These are phyloP conservation scores for Cremastinae sp. DNA, from an alignment of 2,888 invertebrate species.

Conservation along the genomic window DNA sequence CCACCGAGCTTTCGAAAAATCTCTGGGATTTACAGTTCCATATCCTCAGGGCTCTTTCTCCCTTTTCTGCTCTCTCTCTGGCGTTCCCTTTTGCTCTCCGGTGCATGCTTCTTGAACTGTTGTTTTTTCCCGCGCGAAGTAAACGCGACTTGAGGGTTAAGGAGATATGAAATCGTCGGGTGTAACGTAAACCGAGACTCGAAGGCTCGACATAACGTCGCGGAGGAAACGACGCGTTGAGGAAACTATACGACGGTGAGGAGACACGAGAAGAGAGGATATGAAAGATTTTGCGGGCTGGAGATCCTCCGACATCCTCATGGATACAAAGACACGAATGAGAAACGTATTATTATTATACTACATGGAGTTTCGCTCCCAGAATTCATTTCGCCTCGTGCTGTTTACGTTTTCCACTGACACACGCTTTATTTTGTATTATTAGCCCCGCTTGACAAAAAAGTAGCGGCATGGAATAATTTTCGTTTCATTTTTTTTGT, in stretches of 20 bases:
- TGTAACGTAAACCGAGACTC: conserved; percentile 30
- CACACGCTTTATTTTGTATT: not conserved
- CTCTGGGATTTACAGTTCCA: conserved; percentile 56
- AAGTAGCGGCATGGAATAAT: not conserved
- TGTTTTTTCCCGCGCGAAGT: conserved; percentile 19
- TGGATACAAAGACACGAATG: conserved; percentile 1
- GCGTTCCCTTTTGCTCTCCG: too few species aligned
- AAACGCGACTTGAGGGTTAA: conserved; percentile 42
- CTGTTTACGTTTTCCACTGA: conserved; percentile 20
- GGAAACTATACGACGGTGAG: not conserved
- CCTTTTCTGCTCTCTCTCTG: too few species aligned
- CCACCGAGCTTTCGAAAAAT: conserved; percentile 51
- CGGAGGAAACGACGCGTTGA: conserved; percentile 1
- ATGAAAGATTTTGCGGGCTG: conserved; percentile 25
- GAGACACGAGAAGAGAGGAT: conserved; percentile 6
- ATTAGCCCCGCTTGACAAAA: not conserved
- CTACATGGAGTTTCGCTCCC: conserved; percentile 21
- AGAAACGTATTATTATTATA: not conserved
- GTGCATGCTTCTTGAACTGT: conserved; percentile 32
- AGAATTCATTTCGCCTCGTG: conserved; percentile 27
- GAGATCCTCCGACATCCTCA: conserved; percentile 10
- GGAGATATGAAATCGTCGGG: conserved; percentile 51
- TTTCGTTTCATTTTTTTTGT: conserved; percentile 16
- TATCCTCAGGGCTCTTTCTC: conserved; percentile 37
- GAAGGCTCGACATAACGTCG: conserved; percentile 30